Evolutionary conservation across 2,797 vertebrate genomes (phyloP).

Genomic region (Bryconaethiops microstoma): DNA sequence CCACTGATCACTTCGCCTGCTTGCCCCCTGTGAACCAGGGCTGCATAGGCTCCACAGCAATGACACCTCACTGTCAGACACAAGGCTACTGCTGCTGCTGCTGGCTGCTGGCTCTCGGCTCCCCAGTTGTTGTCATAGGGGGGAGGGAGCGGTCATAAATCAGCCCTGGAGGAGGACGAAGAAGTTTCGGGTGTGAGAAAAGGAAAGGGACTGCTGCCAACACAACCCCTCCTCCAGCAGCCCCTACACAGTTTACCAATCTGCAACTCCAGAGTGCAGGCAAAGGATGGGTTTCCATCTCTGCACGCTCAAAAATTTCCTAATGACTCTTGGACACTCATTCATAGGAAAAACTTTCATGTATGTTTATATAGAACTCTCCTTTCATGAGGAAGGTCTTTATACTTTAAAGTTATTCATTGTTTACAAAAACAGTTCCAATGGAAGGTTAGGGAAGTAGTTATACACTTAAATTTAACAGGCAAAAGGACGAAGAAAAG

Average conservation of each 20-base stretch:
- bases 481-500: too few relatives aligned
- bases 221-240: not conserved
- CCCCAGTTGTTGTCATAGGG: conserved; percentile 71
- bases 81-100: conserved; percentile 65
- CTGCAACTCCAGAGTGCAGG: conserved; percentile 46
- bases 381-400: too few relatives aligned
- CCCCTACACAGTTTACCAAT: conserved; percentile 40
- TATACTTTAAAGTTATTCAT: too few relatives aligned
- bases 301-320: conserved; percentile 10
- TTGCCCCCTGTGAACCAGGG: conserved; percentile 67
- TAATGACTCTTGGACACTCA: too few relatives aligned
- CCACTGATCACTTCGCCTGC: conserved; percentile 52
- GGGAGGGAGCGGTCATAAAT: conserved; percentile 74
- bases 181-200: conserved; percentile 60
- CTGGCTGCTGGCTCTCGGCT: conserved; percentile 60
- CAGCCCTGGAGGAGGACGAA: conserved; percentile 65
- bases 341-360: too few relatives aligned
- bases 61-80: conserved; percentile 66
- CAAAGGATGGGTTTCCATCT: not conserved
- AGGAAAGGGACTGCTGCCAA: conserved; percentile 47
- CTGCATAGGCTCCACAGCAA: conserved; percentile 61
- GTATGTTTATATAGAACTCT: too few relatives aligned
- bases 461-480: too few relatives aligned
- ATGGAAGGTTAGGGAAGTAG: too few relatives aligned
- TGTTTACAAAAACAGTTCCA: too few relatives aligned